Base-by-base conservation (phyloP, 2,113 vertebrate genomes). In the Malurus elegans region DNA sequence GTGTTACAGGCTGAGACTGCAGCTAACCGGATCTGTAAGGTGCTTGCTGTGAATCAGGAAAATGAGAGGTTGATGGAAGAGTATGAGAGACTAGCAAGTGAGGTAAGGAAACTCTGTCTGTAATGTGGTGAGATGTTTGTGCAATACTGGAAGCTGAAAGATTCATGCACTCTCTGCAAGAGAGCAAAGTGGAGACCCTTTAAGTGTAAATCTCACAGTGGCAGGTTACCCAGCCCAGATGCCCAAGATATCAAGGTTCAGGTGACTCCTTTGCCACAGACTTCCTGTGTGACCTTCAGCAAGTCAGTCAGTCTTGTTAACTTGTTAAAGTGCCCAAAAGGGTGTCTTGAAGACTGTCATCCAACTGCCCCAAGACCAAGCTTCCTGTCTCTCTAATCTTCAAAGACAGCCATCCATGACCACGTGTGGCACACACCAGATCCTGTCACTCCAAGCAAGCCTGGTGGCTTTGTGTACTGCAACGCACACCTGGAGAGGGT, bases 51-150 rank as follows among this genome's bases (percentile, higher is more conserved):
- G 93, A 99, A 99, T 98, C 99, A 99, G 97, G 99, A 99, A 97
- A 99, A 99, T 96, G 99, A 99, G 96, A 99, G 99, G 96, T 96
- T 99, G 98, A 99, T 99, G 99, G 99, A 99, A 98, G 99, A 99
- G 86, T 99, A 99, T 95, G 99, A 99, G 97, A 98, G 98, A 96
- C 98, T 99, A 96, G 99, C 99, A 90, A 99, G 99, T 97, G 99
- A 99, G 99, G 99, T 99, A 98, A 98, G 96, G 67, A 83, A 91
- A 21, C 36, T 86, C 29, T 76, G 8, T 71, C 57, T 79, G 28
- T 65, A 45, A 57, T 14, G 31, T 65, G 64, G 34, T 91, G 74
- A 58, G 74, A 61, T 7, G 38, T 78, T 90, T 3, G 6, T 67
- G 89, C 93, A 73, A 79, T 54, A 36, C 9, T 28, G 88, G 62